These are phyloP conservation scores for Gobionotothen gibberifrons DNA, from an alignment of 2,797 vertebrate genomes.

Conservation along the genomic window DNA sequence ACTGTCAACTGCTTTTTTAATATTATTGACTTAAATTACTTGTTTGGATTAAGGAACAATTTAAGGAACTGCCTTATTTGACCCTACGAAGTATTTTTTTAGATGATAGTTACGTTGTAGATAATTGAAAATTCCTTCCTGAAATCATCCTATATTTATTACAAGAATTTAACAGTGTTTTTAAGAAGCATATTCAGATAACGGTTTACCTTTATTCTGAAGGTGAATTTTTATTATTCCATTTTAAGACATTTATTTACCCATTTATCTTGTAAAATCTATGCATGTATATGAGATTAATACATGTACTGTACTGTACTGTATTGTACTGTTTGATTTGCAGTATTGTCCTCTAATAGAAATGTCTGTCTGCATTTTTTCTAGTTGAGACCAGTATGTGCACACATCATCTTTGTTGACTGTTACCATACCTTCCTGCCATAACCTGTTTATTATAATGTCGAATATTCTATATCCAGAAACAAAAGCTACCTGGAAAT, in stretches of 20 bases:
- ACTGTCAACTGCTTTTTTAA: slow-evolving; percentile 44
- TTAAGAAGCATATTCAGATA: slow-evolving; percentile 48
- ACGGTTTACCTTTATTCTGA: slow-evolving; percentile 42
- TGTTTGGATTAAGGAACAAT: slow-evolving; percentile 41
- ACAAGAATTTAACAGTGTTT: slow-evolving; percentile 55
- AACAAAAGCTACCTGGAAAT: slow-evolving; percentile 39
- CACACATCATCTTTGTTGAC: slow-evolving; percentile 61
- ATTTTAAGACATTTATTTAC: slow-evolving; percentile 58
- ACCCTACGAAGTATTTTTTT: slow-evolving; percentile 68
- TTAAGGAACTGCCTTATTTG: slow-evolving; percentile 73
- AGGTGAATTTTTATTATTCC: slow-evolving; percentile 50
- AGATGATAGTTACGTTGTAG: slow-evolving; percentile 60
- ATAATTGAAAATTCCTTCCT: slow-evolving; percentile 50
- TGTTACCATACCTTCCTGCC: slow-evolving; percentile 46
- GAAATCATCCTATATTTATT: slow-evolving; percentile 71
- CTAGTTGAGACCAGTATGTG: slow-evolving; percentile 63
- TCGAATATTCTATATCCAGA: slow-evolving; percentile 22
- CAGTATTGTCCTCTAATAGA: slow-evolving; percentile 68
- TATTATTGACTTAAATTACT: slow-evolving; percentile 54
- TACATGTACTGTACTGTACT: slow-evolving; percentile 63
- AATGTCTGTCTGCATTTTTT: slow-evolving; percentile 54
- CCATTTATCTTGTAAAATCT: slow-evolving; percentile 64
- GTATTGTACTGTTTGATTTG: slow-evolving; percentile 66
- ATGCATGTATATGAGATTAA: slow-evolving; percentile 75
- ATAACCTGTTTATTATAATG: slow-evolving; percentile 12